phyloP scores from a whole-genome alignment of 2,113 vertebrate genomes.

The Podarcis muralis region DNA sequence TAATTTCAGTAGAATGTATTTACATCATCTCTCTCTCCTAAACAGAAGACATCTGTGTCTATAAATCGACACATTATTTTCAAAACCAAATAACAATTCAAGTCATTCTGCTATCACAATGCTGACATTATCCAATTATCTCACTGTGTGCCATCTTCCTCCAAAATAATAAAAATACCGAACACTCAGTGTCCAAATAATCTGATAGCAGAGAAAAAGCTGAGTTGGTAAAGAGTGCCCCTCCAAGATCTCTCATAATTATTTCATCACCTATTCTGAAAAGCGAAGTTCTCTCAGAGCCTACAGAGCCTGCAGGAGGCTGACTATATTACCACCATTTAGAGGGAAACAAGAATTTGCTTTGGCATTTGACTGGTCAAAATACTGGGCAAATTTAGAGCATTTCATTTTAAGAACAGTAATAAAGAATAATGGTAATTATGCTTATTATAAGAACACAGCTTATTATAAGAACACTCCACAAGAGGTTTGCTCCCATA shows the following conservation, averaged over 20 bases:
- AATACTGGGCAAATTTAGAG: neutral
- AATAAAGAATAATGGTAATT: neutral
- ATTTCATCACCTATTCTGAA: conserved; percentile 11
- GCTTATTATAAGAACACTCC: neutral
- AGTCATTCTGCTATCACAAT: conserved; percentile 41
- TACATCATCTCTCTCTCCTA: conserved; percentile 30
- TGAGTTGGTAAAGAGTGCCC: neutral
- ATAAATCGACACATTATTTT: conserved; percentile 50
- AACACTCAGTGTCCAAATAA: neutral
- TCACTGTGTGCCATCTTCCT: neutral
- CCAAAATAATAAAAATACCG: neutral
- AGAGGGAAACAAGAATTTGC: neutral
- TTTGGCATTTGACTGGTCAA: neutral
- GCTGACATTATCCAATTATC: conserved; percentile 4
- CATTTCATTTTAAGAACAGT: neutral
- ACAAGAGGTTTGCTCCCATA: neutral
- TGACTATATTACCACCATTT: neutral
- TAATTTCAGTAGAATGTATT: conserved; percentile 29
- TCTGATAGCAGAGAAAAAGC: neutral
- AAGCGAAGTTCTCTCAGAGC: neutral
- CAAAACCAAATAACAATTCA: conserved; percentile 13
- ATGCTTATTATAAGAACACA: neutral
- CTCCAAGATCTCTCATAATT: neutral
- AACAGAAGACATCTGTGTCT: conserved; percentile 42
- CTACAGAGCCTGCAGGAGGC: neutral